These are phyloP conservation scores for Tetranychus piercei DNA, from an alignment of 2,888 invertebrate species.

Conservation along the genomic window DNA sequence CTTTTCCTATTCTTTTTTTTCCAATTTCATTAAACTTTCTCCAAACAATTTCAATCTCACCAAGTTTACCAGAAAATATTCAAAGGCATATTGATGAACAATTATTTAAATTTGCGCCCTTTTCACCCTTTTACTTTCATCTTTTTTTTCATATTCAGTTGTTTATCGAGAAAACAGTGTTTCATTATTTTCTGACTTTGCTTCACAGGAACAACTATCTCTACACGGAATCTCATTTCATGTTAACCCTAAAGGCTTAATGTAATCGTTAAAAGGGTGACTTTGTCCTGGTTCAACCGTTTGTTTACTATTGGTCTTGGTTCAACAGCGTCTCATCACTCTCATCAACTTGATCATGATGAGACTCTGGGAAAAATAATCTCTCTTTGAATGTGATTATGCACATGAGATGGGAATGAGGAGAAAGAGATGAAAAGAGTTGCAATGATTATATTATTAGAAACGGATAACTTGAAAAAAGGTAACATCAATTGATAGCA, in stretches of 20 bases:
- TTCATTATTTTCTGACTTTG: neutral
- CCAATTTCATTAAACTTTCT: too few relatives aligned
- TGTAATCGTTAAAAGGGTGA: neutral
- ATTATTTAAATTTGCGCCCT: neutral
- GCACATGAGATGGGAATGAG: neutral
- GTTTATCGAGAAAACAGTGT: neutral
- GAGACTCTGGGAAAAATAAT: neutral
- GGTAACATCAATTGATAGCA: too few relatives aligned
- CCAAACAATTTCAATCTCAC: too few relatives aligned
- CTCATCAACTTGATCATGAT: neutral
- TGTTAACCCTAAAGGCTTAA: neutral
- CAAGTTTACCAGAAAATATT: too few relatives aligned
- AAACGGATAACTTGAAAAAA: too few relatives aligned
- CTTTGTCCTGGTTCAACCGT: neutral
- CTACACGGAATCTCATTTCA: slow-evolving; percentile 2
- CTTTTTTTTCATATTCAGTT: neutral
- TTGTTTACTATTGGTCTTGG: neutral
- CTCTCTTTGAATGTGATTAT: neutral
- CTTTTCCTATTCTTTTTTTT: neutral
- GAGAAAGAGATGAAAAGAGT: neutral
- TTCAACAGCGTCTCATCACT: neutral
- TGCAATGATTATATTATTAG: neutral
- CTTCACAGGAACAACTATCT: neutral
- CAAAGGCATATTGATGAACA: too few relatives aligned
- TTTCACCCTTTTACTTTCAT: neutral